Percentiles rank a stretch among this genome's conserved stretches.
Evolutionary conservation across 2,888 invertebrate genomes (phyloP).

Genomic region (Balanococcus diminutus): DNA sequence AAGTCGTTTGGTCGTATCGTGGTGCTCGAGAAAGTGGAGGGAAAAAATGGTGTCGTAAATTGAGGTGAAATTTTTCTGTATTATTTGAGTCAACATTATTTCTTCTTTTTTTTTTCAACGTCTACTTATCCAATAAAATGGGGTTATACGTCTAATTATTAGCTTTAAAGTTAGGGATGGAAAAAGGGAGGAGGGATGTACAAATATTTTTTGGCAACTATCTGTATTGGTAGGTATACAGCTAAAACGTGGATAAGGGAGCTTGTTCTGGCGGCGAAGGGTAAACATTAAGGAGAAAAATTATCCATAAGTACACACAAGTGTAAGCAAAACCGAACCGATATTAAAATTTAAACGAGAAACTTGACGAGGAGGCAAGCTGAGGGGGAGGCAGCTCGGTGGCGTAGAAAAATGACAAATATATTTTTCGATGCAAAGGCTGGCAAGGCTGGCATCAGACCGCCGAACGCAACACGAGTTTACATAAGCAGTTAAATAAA

Average conservation of each 20-base stretch:
- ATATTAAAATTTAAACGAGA: conserved; percentile 32
- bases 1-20: background rate
- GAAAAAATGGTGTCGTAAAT: background rate
- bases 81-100: background rate
- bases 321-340: background rate
- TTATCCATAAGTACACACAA: conserved; percentile 15
- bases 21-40: background rate
- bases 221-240: background rate
- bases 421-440: background rate
- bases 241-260: background rate
- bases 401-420: conserved; percentile 7
- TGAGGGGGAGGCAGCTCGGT: background rate
- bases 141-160: background rate
- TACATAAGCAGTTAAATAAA: conserved; percentile 41
- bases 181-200: background rate
- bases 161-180: background rate
- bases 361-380: too few species aligned
- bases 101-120: background rate
- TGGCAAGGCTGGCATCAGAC: background rate
- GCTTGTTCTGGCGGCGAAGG: background rate
- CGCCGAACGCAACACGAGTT: background rate
- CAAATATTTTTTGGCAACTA: background rate
- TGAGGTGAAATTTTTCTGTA: background rate
- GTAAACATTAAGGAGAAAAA: background rate
- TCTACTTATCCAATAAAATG: background rate